These are phyloP conservation scores for Pygmarrhopalites habei DNA, from an alignment of 1,140 invertebrate genomes.

Conservation along the genomic window DNA sequence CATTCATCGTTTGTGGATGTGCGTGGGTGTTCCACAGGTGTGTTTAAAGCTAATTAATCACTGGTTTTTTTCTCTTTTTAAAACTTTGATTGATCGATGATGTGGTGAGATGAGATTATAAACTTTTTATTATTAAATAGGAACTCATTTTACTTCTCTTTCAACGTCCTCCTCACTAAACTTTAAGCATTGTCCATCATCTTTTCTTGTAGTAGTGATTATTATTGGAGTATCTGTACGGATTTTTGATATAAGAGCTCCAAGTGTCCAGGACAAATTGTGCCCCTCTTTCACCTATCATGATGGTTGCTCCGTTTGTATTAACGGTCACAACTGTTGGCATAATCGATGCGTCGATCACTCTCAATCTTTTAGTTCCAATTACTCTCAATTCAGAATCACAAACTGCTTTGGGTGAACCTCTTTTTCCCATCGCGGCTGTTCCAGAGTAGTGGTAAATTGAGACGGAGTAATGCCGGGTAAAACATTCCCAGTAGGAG, in stretches of 20 bases:
- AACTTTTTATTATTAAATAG: too few relatives aligned
- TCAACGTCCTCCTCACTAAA: too few relatives aligned
- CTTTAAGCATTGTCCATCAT: too few relatives aligned
- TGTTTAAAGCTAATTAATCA: too few relatives aligned
- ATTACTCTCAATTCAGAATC: slow-evolving; percentile 31
- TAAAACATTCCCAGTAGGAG: slow-evolving; percentile 30
- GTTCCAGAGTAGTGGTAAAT: slow-evolving; percentile 39
- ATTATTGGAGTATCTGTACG: too few relatives aligned
- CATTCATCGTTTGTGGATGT: too few relatives aligned
- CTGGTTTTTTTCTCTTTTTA: too few relatives aligned
- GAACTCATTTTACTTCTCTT: too few relatives aligned
- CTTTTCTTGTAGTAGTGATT: too few relatives aligned
- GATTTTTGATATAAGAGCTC: slow-evolving; percentile 19
- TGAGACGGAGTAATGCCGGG: slow-evolving; percentile 20
- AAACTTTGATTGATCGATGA: too few relatives aligned
- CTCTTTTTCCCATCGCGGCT: slow-evolving; percentile 22
- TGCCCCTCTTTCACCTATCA: slow-evolving; percentile 33
- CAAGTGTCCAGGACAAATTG: slow-evolving; percentile 38
- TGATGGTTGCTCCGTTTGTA: slow-evolving; percentile 40
- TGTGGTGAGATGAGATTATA: too few relatives aligned
- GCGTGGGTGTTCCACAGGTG: too few relatives aligned
- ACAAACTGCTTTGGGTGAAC: slow-evolving; percentile 38
- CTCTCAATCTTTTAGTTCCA: slow-evolving; percentile 40
- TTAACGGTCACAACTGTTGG: slow-evolving; percentile 39
- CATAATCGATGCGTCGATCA: slow-evolving; percentile 45